Conservation (phyloP, 2,888 invertebrate species). For the Tiliacea citrago region DNA sequence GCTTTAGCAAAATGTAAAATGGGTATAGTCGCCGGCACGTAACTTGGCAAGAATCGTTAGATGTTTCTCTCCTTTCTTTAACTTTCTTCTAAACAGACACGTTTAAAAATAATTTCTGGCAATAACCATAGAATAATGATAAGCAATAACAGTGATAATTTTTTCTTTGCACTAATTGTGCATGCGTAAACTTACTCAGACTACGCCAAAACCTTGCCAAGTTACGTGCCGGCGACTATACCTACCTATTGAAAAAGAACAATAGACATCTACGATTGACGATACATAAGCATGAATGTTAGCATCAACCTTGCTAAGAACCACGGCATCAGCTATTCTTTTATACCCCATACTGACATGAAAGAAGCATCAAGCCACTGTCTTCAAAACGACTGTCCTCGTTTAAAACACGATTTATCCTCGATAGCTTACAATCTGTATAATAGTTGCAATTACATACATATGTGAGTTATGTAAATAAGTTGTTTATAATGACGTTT, state of each 20-base stretch:
- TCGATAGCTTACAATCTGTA: slow-evolving; percentile 27
- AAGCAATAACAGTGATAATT: too few relatives aligned
- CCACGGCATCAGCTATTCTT: background rate
- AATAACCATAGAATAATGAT: too few relatives aligned
- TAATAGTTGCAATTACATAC: slow-evolving; percentile 40
- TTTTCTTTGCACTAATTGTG: too few relatives aligned
- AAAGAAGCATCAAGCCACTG: slow-evolving; percentile 6
- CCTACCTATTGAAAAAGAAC: background rate
- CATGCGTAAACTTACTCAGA: too few relatives aligned
- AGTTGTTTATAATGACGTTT: slow-evolving; percentile 20
- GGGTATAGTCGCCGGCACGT: too few relatives aligned
- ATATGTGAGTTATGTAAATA: slow-evolving; percentile 39
- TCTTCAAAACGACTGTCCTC: slow-evolving; percentile 24
- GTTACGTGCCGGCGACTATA: too few relatives aligned
- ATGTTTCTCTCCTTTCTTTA: too few relatives aligned
- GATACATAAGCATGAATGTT: background rate
- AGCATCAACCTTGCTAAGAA: background rate
- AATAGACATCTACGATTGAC: background rate
- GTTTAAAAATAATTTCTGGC: too few relatives aligned
- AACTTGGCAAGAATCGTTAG: too few relatives aligned
- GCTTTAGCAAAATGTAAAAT: too few relatives aligned
- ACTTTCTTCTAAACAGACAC: too few relatives aligned
- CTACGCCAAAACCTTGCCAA: too few relatives aligned
- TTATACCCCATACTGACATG: background rate
- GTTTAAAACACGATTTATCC: slow-evolving; percentile 31